Base-by-base conservation (phyloP, 2,113 vertebrate species). In the Elanus axillaris region DNA sequence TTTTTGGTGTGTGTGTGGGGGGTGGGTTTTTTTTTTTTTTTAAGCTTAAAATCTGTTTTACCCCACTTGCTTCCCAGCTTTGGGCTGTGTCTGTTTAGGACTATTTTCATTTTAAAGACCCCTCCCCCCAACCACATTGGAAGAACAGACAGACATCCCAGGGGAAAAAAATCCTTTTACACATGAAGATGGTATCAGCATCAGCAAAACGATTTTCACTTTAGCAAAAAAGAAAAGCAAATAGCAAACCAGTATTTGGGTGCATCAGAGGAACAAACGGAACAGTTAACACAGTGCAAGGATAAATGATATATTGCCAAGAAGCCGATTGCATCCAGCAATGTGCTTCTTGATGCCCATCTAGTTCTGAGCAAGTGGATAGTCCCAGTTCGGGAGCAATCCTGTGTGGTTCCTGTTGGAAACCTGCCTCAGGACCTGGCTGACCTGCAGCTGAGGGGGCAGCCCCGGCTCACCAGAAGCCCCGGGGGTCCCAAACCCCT, bases 361-460 rank as follows among this genome's bases (percentile, higher is more conserved):
- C 36, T 2, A 13, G 50, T 1, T 42, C 32, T 3, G 14, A 82
- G 81, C 34, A 13, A 20, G 69, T 0, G 11, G 34, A 3, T 0
- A 13, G 34, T 3, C 36, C 29, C 80, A 6, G 5, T 16, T 5
- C 1, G 48, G 62, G 58, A 82, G 50, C 58, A 19, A 15, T 18
- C 2, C 52, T 1, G 19, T 3, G 62, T 0, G 55, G 15, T 9
- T 36, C 3, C 1, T 1, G 0, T 0, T 1, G n/a, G 23, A 31
- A 64, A 4, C n/a, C 26, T 5, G 2, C 22, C 0, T 18, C 12
- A 34, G 77, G 38, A 8, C 80, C 3, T 1, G 0, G 34, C 47
- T 1, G 53, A 34, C 13, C 69, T 1, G 40, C 63, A 27, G 48
- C 0, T 3, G 16, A 63, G 12, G 23, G 0, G 3, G 7, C 38